Evolutionary conservation across 2,888 invertebrate genomes (phyloP), one percentile per base, ranked within the genome.

Genomic region (Dynastes hyllus): DNA sequence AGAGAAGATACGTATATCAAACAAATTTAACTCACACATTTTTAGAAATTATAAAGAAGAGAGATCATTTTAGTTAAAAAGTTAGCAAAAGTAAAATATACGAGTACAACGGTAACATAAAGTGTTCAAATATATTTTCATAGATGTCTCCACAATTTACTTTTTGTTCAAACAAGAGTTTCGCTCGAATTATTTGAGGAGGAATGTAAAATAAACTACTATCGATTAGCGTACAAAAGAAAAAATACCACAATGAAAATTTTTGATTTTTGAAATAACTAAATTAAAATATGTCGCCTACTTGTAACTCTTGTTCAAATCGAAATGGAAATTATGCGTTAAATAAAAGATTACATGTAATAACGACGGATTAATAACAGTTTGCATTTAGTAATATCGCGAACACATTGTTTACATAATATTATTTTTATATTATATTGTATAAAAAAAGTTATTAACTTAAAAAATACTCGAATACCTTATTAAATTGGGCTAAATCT

Each of bases 351-450:
- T 76, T 53, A 76, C 32, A 66, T 45, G 45, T 66, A 76, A 77
- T 51, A 76, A 81, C 79, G 81, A 79, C 78, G 63, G 70, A 83
- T 79, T 81, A 82, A 81, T 80, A 80, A 80, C 81, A 82, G 79
- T 83, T 80, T 83, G 82, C 82, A 82, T 81, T 80, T 84, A 83
- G 83, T 79, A 79, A 86, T 84, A 86, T 86, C 85, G 85, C 86
- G 85, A 86, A 87, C 86, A 86, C 86, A 86, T 85, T 65, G 77
- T 77, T 77, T 67, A 58, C 11, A 66, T 63, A 84, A 63, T 76
- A 58, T 53, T 73, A 71, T 29, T 50, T 69, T 32, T 69, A 61
- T 73, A 73, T 53, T 53, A 53, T 16, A 53, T 53, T 61, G 58
- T 73, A 58, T 73, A 78, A 85, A 84, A 58, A 67, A 67, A 77